A percentile compares a stretch with the other conserved stretches of the same genome.
Evolutionary conservation across 2,888 invertebrate genomes (phyloP).

Genomic region (Gastrophysa polygoni): DNA sequence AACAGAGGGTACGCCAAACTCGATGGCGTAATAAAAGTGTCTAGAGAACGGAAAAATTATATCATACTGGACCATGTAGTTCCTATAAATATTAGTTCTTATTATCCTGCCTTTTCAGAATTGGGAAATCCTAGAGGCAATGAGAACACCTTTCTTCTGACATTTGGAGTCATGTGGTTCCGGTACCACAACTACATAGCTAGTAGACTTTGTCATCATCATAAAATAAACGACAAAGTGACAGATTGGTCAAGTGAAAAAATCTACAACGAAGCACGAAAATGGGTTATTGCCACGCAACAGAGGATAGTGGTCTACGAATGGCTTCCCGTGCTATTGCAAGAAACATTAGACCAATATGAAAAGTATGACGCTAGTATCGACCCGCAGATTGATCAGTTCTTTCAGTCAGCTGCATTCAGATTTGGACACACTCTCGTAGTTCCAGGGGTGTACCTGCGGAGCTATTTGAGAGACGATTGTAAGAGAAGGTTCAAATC

Average conservation of each 20-base stretch:
- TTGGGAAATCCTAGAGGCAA: constrained; percentile 63
- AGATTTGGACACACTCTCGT: constrained; percentile 67
- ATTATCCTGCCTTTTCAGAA: constrained; percentile 51
- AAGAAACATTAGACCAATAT: constrained; percentile 40
- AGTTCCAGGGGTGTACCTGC: constrained; percentile 62
- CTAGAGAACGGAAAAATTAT: no score
- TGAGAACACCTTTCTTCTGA: constrained; percentile 62
- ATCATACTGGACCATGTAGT: no score
- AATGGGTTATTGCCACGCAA: constrained; percentile 64
- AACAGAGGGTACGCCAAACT: no score
- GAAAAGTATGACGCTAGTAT: constrained; percentile 61
- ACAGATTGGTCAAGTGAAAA: constrained; percentile 59
- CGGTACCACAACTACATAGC: constrained; percentile 64
- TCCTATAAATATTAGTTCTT: no score
- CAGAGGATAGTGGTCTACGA: constrained; percentile 61
- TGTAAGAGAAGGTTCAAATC: constrained; percentile 49
- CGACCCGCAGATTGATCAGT: constrained; percentile 66
- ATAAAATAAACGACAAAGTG: constrained; percentile 12
- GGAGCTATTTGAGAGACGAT: constrained; percentile 55
- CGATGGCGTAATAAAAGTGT: no score
- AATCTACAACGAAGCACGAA: constrained; percentile 63
- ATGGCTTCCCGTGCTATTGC: constrained; percentile 61
- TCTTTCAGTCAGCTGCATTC: constrained; percentile 67
- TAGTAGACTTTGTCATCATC: constrained; percentile 45
- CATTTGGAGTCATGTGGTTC: constrained; percentile 63